Conservation (phyloP, 1,140 invertebrate species). For the Sminthurides bifidus region DNA sequence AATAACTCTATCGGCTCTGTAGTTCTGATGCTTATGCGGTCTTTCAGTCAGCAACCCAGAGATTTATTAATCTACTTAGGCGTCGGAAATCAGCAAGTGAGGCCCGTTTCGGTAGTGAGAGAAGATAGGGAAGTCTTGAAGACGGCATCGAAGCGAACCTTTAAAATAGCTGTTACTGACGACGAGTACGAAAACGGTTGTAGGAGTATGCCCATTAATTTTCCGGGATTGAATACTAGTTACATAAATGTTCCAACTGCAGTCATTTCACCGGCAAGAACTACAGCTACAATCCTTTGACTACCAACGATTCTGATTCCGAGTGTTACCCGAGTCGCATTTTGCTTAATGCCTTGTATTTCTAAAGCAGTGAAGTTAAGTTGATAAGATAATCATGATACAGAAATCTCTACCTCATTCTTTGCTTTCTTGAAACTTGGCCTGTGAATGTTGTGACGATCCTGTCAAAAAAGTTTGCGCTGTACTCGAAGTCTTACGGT, state of each 20-base stretch:
- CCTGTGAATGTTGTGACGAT: no score
- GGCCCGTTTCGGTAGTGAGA: not conserved
- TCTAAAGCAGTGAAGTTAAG: no score
- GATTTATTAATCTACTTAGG: not conserved
- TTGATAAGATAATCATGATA: no score
- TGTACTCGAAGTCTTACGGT: no score
- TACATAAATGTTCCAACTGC: not conserved
- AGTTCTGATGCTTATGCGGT: slow-evolving; percentile 12
- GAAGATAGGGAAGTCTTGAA: not conserved
- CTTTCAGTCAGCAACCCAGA: slow-evolving; percentile 5
- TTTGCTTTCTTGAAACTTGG: no score
- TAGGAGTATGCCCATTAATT: not conserved
- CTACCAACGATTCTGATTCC: no score
- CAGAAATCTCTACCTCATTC: no score
- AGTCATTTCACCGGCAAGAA: no score
- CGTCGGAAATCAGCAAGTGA: not conserved
- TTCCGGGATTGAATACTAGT: not conserved
- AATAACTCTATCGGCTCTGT: slow-evolving; percentile 18
- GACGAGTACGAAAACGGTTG: not conserved
- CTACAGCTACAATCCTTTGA: no score
- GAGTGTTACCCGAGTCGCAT: no score
- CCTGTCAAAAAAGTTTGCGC: no score
- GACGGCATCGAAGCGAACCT: not conserved
- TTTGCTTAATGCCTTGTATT: no score
- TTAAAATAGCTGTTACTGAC: not conserved